These are phyloP conservation scores for Halocaridina rubra DNA, from an alignment of 2,888 invertebrate genomes.

Conservation along the genomic window DNA sequence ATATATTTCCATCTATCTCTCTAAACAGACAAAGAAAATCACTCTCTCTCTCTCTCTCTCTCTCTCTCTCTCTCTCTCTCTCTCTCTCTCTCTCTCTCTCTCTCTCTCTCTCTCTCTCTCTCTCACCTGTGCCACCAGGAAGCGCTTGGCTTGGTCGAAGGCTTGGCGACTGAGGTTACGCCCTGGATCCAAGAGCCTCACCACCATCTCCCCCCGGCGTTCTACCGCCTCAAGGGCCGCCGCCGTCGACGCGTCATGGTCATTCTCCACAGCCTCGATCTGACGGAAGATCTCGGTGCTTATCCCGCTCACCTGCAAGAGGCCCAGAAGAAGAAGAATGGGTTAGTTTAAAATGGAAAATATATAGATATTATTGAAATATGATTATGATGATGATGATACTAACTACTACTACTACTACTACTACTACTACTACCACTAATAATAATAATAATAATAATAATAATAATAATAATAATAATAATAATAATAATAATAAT, in stretches of 20 bases:
- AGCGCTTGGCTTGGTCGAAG: slow-evolving; percentile 87
- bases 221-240: slow-evolving; percentile 93
- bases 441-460: background rate
- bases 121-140: slow-evolving; percentile 81
- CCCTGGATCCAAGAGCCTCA: slow-evolving; percentile 88
- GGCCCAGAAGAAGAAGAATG: background rate
- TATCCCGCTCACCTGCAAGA: slow-evolving; percentile 87
- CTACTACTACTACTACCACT: background rate
- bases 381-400: background rate
- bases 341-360: background rate
- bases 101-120: slow-evolving; percentile 10
- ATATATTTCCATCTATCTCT: background rate
- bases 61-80: slow-evolving; percentile 16
- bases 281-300: slow-evolving; percentile 96
- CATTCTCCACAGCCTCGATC: slow-evolving; percentile 96
- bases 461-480: background rate
- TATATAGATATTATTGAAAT: background rate
- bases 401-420: background rate
- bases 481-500: background rate
- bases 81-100: slow-evolving; percentile 11
- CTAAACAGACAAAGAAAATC: background rate
- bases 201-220: slow-evolving; percentile 95
- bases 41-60: slow-evolving; percentile 10
- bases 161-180: slow-evolving; percentile 88
- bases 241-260: slow-evolving; percentile 92